Evolutionary conservation across 2,797 vertebrate species (phyloP).

Genomic region (Acomys russatus): DNA sequence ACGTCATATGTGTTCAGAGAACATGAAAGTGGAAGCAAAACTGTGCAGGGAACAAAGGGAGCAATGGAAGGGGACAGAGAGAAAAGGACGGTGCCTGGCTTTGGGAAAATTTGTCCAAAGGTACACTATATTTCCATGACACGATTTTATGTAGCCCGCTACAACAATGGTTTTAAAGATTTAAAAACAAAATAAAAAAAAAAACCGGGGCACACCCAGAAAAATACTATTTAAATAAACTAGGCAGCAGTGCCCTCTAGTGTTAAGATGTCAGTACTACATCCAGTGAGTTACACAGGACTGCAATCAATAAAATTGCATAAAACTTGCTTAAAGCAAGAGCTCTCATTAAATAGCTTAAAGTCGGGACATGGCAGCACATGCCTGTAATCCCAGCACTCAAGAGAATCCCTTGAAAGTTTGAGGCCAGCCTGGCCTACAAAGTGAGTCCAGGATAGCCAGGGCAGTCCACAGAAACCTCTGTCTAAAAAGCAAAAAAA

Average conservation of each 20-base stretch:
- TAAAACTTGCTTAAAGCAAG: background rate
- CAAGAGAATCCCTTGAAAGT: too few relatives aligned
- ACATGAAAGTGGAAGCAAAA: background rate
- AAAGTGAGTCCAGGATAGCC: too few relatives aligned
- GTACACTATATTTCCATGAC: background rate
- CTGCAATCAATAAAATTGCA: background rate
- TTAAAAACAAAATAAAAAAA: background rate
- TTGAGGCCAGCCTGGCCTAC: too few relatives aligned
- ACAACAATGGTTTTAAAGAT: background rate
- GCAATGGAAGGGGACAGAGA: background rate
- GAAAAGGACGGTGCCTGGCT: too few relatives aligned
- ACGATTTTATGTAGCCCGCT: background rate
- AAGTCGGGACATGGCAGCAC: background rate
- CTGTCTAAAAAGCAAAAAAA: too few relatives aligned
- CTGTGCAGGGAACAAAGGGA: background rate
- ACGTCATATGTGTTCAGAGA: background rate
- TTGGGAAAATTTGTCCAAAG: background rate
- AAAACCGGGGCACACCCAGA: background rate
- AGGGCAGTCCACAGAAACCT: too few relatives aligned
- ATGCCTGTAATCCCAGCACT: too few relatives aligned
- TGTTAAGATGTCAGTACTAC: slow-evolving; percentile 47
- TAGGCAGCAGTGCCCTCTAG: slow-evolving; percentile 85
- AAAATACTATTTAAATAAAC: slow-evolving; percentile 76
- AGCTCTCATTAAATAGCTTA: slow-evolving; percentile 1
- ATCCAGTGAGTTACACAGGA: background rate